Base-by-base conservation (phyloP, 37 sponge, comb jelly and placozoan species). In the Crambe crambe region DNA sequence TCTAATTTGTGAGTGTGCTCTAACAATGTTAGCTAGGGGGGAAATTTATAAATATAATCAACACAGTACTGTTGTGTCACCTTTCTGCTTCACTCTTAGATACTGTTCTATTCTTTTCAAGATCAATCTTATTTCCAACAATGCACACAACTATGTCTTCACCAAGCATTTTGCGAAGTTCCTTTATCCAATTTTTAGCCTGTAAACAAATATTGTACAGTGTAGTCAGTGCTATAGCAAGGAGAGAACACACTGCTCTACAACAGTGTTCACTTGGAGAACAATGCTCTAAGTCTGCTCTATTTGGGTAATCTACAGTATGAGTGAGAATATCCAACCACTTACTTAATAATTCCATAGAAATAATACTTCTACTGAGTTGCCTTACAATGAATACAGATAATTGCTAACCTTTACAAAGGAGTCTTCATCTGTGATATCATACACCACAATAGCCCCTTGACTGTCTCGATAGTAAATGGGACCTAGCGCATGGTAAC, bases 391-490 rank as follows among this genome's bases (percentile, higher is more conserved):
- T n/a, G n/a, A n/a, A n/a, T n/a, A n/a, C n/a, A n/a, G n/a, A n/a
- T n/a, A n/a, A n/a, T n/a, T n/a, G n/a, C n/a, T n/a, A 56, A 97
- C 98, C 82, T 95, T 94, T 2, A 42, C 51, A 70, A 99, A 99
- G 26, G 97, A 97, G 63, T 96, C 93, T 32, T 90, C 91, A 68
- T 99, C 99, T 1, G 99, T 99, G 8, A 99, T 94, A 54, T 99
- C 99, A 82, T 96, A 99, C 37, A 99, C 99, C 2, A 99, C 89
- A 31, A 99, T 87, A 21, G 97, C 99, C 63, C 94, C 98, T 23
- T 97, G 87, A 74, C 96, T 96, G 59, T 99, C 99, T 31, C 99
- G 59, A 85, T 99, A 99, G 87, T 99, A 99, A 65, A 99, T 99
- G 56, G 99, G 99, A 22, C 97, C 99, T 1, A 99, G 84, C 2